phyloP scores from a whole-genome alignment of 2,797 vertebrate species.

The Oceanodroma leucorhoa region DNA sequence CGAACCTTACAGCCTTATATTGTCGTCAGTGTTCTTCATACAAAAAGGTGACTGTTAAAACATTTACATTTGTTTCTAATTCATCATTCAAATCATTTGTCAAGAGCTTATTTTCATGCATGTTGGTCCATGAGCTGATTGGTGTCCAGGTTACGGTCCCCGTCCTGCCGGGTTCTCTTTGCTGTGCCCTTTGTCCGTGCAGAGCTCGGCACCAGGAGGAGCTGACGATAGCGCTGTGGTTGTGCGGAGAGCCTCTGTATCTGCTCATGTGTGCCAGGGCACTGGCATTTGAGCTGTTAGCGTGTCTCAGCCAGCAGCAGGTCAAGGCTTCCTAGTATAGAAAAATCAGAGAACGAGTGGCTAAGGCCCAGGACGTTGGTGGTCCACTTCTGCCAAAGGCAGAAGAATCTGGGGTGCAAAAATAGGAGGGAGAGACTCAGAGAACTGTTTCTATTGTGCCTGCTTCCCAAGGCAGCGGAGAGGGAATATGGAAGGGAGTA shows the following conservation, averaged over 20 bases:
- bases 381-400: not conserved
- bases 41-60: not conserved
- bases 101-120: not conserved
- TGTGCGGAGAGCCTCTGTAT: not conserved
- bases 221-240: fast-evolving
- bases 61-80: not conserved
- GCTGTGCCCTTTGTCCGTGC: not conserved
- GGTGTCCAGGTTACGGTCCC: not conserved
- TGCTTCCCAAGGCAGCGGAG: not conserved
- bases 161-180: not conserved
- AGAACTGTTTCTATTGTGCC: not conserved
- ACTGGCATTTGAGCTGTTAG: not conserved
- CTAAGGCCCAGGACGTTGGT: not conserved
- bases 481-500: not conserved
- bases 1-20: not conserved
- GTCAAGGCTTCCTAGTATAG: not conserved
- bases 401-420: not conserved
- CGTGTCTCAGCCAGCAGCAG: not conserved
- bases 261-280: not conserved
- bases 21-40: not conserved
- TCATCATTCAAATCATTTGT: not conserved
- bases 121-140: not conserved
- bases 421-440: not conserved
- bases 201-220: not conserved
- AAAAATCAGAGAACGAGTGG: not conserved